Evolutionary conservation across 2,888 invertebrate species (phyloP).

Genomic region (Melanotus villosus): DNA sequence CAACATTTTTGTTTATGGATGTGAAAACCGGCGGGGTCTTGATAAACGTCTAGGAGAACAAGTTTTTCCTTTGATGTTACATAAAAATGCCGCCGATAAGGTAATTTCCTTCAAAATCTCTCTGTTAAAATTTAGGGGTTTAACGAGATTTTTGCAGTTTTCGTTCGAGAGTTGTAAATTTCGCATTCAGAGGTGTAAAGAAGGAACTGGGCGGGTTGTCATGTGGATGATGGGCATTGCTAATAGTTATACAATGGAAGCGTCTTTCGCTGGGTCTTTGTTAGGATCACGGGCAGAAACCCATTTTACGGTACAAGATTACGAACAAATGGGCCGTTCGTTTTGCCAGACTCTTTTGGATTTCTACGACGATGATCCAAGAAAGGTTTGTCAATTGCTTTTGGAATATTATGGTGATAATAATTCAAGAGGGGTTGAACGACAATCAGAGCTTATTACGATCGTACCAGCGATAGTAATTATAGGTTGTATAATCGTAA

Average conservation of each 20-base stretch:
- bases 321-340: slow-evolving; percentile 86
- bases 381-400: slow-evolving; percentile 76
- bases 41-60: slow-evolving; percentile 89
- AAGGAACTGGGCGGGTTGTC: slow-evolving; percentile 94
- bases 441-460: too few species aligned
- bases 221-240: slow-evolving; percentile 96
- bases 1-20: slow-evolving; percentile 97
- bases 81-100: slow-evolving; percentile 92
- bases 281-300: slow-evolving; percentile 85
- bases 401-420: too few species aligned
- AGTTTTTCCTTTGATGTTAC: slow-evolving; percentile 94
- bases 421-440: too few species aligned
- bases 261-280: slow-evolving; percentile 93
- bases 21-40: slow-evolving; percentile 86
- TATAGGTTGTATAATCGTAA: too few species aligned
- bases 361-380: slow-evolving; percentile 89
- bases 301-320: slow-evolving; percentile 86
- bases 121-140: too few species aligned
- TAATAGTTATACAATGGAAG: slow-evolving; percentile 96
- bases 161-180: slow-evolving; percentile 96
- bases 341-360: slow-evolving; percentile 95
- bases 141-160: too few species aligned
- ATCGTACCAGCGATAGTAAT: too few species aligned
- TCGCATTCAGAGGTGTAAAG: slow-evolving; percentile 92
- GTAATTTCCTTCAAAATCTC: slow-evolving; percentile 65